phyloP scores from a whole-genome alignment of 2,113 vertebrate genomes.

The Macroglossus sobrinus region DNA sequence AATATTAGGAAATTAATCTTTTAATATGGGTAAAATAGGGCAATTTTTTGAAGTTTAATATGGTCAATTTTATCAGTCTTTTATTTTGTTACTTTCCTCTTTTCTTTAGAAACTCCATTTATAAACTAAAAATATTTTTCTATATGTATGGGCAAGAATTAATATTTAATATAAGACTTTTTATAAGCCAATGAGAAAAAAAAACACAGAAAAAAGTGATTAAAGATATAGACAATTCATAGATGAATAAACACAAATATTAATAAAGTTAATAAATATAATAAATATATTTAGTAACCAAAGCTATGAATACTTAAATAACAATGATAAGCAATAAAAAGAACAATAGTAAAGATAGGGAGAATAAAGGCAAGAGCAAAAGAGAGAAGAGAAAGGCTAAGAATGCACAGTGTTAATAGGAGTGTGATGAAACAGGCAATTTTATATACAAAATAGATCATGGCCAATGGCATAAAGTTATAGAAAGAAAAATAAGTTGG shows the following conservation, averaged over 20 bases:
- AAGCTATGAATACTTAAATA: background rate
- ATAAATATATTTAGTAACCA: background rate
- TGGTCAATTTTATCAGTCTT: background rate
- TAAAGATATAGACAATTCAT: background rate
- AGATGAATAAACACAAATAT: background rate
- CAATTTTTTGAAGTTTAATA: background rate
- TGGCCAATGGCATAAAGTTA: background rate
- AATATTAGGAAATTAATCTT: background rate
- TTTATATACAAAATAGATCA: background rate
- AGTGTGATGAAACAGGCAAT: background rate
- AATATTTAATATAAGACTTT: background rate
- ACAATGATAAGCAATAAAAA: background rate
- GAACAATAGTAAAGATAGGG: background rate
- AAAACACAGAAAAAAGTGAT: background rate
- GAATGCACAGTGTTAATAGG: accelerated
- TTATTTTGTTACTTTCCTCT: background rate
- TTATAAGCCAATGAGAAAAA: background rate
- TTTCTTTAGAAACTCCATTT: background rate
- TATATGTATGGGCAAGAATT: background rate
- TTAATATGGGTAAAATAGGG: background rate
- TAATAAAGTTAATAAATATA: background rate
- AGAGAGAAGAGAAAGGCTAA: background rate
- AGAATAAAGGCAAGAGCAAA: background rate
- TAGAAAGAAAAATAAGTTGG: background rate
- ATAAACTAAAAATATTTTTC: background rate